phyloP scores from a whole-genome alignment of 2,888 invertebrate genomes.

The Cerceris ruficornis region DNA sequence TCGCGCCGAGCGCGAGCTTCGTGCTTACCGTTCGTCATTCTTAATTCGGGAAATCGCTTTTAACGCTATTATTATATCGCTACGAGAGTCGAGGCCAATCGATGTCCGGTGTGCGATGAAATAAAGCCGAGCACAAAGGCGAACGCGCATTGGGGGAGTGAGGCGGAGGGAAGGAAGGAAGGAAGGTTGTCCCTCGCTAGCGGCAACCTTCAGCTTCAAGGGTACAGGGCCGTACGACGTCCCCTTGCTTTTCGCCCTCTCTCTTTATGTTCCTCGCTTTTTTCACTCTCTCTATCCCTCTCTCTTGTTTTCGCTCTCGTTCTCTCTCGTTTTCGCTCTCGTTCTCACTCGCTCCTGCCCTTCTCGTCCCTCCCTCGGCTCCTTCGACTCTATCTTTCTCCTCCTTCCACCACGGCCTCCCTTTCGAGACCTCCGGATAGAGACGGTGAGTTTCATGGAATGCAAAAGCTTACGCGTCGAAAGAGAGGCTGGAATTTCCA shows the following conservation, averaged over 20 bases:
- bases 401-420: neutral
- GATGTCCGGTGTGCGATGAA: slow-evolving; percentile 69
- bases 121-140: slow-evolving; percentile 66
- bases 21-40: slow-evolving; percentile 8
- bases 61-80: slow-evolving; percentile 54
- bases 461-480: slow-evolving; percentile 40
- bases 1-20: neutral
- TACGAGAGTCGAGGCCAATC: slow-evolving; percentile 65
- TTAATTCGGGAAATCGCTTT: slow-evolving; percentile 53
- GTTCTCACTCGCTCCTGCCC: no score
- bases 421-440: neutral
- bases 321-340: no score
- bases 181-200: slow-evolving; percentile 71
- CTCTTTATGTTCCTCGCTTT: slow-evolving; percentile 3
- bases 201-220: slow-evolving; percentile 79
- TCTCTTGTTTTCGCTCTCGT: neutral
- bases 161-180: slow-evolving; percentile 63
- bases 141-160: slow-evolving; percentile 41
- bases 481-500: slow-evolving; percentile 38
- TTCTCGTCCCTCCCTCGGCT: no score
- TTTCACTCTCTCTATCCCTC: neutral
- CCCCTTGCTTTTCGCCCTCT: slow-evolving; percentile 50
- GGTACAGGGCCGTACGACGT: slow-evolving; percentile 74
- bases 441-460: slow-evolving; percentile 24
- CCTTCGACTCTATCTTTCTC: no score